phyloP scores from a whole-genome alignment of 2,113 vertebrate species.

The Chrysochloris asiatica region DNA sequence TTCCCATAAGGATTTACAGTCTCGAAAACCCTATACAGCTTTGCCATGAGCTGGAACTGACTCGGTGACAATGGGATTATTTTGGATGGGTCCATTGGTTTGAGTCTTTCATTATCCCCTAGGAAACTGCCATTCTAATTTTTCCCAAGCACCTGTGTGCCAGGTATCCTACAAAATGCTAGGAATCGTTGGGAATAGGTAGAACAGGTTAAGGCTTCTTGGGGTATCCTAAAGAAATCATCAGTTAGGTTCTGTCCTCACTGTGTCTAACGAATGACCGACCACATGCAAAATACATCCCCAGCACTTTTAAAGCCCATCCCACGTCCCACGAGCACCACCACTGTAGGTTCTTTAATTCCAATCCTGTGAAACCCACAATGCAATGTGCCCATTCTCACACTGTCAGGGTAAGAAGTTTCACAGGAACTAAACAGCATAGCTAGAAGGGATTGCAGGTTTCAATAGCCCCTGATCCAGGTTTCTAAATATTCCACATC shows the following conservation, averaged over 20 bases:
- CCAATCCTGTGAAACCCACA: not conserved
- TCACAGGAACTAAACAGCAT: fast-evolving
- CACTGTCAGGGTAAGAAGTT: fast-evolving
- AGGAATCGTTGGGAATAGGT: not conserved
- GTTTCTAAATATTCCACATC: too few relatives aligned
- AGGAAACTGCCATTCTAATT: not conserved
- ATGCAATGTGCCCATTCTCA: not conserved
- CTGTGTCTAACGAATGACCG: not conserved
- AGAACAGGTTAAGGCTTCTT: not conserved
- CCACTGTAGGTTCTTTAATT: not conserved
- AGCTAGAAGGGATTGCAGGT: not conserved
- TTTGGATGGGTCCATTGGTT: not conserved
- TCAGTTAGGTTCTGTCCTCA: not conserved
- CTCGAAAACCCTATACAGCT: too few relatives aligned
- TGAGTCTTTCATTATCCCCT: not conserved
- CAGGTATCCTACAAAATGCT: not conserved
- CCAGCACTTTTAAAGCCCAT: not conserved
- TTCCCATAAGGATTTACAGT: too few relatives aligned
- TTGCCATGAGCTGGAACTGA: too few relatives aligned
- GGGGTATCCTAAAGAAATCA: not conserved
- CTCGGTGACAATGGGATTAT: too few relatives aligned
- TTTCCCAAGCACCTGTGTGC: not conserved
- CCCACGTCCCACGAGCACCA: not conserved
- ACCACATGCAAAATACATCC: too few relatives aligned
- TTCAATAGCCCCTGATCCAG: not conserved